A percentile compares a stretch with the other conserved stretches of the same genome.
phyloP scores from a whole-genome alignment of 1,140 invertebrate species.

The Carposina sasakii region DNA sequence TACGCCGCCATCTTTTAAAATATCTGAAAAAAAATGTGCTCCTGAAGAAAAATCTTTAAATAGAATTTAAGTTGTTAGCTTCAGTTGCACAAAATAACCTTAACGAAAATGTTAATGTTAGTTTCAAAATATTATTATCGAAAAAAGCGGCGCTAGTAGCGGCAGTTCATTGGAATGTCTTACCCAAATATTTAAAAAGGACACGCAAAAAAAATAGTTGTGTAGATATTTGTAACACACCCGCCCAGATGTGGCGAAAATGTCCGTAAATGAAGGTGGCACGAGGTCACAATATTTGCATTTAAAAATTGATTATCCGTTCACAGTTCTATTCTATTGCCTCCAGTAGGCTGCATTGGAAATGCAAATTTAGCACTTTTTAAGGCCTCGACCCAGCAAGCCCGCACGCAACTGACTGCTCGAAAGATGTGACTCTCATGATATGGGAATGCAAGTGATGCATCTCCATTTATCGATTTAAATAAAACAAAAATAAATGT shows the following conservation, averaged over 20 bases:
- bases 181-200: constrained; percentile 60
- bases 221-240: too few species aligned
- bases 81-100: constrained; percentile 36
- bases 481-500: constrained; percentile 39
- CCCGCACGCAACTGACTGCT: constrained; percentile 37
- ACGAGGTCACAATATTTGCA: constrained; percentile 47
- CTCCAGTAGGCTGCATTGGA: constrained; percentile 19
- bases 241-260: too few species aligned
- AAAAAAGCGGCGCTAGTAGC: constrained; percentile 61
- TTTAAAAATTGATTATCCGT: constrained; percentile 21
- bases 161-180: constrained; percentile 64
- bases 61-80: constrained; percentile 13
- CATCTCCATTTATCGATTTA: constrained; percentile 40
- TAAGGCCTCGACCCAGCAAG: constrained; percentile 17
- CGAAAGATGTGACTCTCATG: constrained; percentile 42
- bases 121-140: constrained; percentile 51
- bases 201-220: constrained; percentile 63
- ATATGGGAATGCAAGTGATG: constrained; percentile 31
- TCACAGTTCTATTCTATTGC: constrained; percentile 29
- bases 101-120: constrained; percentile 44
- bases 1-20: too few species aligned
- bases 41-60: too few species aligned
- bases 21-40: constrained; percentile 38
- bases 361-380: constrained; percentile 9
- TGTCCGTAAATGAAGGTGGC: constrained; percentile 53